phyloP scores from a whole-genome alignment of 2,113 vertebrate genomes.

The Actenoides lindsayi region DNA sequence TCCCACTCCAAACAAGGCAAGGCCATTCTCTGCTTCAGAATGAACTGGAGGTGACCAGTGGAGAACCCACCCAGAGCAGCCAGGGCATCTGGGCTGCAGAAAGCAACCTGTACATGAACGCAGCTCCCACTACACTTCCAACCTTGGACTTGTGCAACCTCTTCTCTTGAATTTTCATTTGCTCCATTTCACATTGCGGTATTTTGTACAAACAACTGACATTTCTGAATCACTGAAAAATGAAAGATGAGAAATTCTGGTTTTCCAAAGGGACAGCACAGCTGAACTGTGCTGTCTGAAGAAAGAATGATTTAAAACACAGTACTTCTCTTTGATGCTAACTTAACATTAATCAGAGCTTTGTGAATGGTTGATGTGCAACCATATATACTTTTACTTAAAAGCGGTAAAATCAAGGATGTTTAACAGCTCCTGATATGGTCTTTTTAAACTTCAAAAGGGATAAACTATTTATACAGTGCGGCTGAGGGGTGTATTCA shows the following conservation, averaged over 20 bases:
- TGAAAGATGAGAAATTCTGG: background rate
- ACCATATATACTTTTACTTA: background rate
- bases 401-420: slow-evolving; percentile 28
- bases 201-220: background rate
- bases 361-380: background rate
- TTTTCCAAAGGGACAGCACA: background rate
- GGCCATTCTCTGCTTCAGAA: background rate
- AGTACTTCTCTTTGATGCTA: background rate
- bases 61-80: background rate
- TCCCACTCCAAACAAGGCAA: background rate
- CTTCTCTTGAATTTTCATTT: background rate
- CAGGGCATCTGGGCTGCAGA: background rate
- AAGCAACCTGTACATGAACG: background rate
- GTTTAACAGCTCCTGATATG: background rate
- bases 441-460: slow-evolving; percentile 17
- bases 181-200: background rate
- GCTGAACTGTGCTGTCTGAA: background rate
- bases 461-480: background rate
- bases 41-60: background rate
- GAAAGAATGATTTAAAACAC: slow-evolving; percentile 6
- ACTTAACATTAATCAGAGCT: slow-evolving; percentile 13
- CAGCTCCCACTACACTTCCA: background rate
- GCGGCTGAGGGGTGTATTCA: background rate
- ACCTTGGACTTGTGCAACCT: background rate
- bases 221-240: background rate